Percentiles rank a stretch among this genome's conserved stretches.
Conservation (phyloP, 2,888 invertebrate species). For the Helicoverpa assulta region DNA sequence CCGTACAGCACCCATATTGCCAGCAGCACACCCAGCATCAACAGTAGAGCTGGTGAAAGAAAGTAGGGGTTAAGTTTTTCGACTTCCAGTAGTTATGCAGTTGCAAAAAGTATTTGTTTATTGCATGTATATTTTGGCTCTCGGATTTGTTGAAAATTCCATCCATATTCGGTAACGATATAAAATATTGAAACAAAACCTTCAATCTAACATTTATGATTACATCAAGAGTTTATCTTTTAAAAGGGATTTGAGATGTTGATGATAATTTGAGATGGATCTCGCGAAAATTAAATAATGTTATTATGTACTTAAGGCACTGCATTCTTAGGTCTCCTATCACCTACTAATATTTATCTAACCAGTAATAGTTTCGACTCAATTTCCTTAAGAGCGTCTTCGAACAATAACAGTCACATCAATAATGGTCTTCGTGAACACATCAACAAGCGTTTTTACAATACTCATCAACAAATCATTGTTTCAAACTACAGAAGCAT, state of each 20-base stretch:
- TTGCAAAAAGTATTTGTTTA: too few species aligned
- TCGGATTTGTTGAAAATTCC: too few species aligned
- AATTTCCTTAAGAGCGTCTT: slow-evolving; percentile 21
- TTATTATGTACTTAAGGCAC: too few species aligned
- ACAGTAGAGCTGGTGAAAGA: slow-evolving; percentile 75
- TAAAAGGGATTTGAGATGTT: too few species aligned
- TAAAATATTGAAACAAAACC: too few species aligned
- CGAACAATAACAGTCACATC: slow-evolving; percentile 22
- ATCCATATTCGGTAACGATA: too few species aligned
- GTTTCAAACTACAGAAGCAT: slow-evolving; percentile 14
- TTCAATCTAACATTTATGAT: too few species aligned
- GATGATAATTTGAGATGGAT: too few species aligned
- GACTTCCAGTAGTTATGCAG: neutral
- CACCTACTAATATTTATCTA: neutral
- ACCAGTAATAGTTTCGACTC: neutral
- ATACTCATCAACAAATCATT: slow-evolving; percentile 47
- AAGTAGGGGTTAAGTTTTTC: neutral
- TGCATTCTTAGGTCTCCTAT: neutral
- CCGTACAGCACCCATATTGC: slow-evolving; percentile 83
- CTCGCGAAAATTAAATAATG: too few species aligned
- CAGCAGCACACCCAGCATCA: slow-evolving; percentile 77
- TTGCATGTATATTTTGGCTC: too few species aligned
- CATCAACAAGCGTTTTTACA: slow-evolving; percentile 20
- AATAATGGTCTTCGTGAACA: slow-evolving; percentile 22
- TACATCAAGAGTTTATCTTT: too few species aligned